Evolutionary conservation across 2,797 vertebrate species (phyloP).

Genomic region (Pangasius krempfi): DNA sequence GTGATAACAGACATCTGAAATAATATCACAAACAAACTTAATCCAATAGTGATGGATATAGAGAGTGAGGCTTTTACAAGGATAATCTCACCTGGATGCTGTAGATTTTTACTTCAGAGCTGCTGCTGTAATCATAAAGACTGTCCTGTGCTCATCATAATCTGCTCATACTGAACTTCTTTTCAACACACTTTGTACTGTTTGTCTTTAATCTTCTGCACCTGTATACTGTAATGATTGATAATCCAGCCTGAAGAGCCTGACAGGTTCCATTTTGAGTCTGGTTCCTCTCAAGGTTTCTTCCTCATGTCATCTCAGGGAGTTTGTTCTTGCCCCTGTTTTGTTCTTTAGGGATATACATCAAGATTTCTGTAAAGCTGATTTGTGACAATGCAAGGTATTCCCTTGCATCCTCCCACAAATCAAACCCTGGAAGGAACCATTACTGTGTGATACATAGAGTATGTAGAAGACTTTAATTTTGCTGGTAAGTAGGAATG

Average conservation of each 20-base stretch:
- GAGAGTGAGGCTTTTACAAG: background rate
- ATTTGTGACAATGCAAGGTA: background rate
- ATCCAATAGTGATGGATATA: background rate
- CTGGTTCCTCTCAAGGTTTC: background rate
- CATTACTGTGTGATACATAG: background rate
- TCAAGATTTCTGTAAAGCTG: background rate
- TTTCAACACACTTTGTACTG: background rate
- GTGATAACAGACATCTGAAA: background rate
- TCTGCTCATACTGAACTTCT: background rate
- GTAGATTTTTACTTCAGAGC: background rate
- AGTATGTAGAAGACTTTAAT: background rate
- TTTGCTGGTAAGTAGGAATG: background rate
- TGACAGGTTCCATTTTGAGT: background rate
- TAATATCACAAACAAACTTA: too few species aligned
- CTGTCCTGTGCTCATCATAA: background rate
- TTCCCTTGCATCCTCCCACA: background rate
- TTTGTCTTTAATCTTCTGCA: background rate
- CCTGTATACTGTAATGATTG: background rate
- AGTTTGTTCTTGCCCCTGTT: background rate
- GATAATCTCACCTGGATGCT: background rate
- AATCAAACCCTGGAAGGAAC: background rate
- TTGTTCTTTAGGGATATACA: background rate
- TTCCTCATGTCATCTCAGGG: background rate
- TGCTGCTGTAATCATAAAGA: constrained; percentile 2
- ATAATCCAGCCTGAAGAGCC: background rate